Conservation (phyloP, 1,140 invertebrate species). For the Rhyzopertha dominica region DNA sequence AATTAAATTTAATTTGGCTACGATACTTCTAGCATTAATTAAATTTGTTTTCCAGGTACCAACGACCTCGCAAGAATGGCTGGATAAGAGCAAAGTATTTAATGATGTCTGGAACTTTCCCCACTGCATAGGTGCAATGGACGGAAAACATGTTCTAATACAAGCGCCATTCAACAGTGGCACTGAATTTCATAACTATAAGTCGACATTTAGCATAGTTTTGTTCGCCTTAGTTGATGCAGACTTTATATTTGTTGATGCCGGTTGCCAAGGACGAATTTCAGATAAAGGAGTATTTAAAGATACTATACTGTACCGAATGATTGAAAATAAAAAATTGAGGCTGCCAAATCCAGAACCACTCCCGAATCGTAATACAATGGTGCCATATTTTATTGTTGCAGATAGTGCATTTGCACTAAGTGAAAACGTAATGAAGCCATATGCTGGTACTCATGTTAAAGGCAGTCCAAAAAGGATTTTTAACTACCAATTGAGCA, state of each 20-base stretch:
- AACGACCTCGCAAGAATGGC: slow-evolving; percentile 29
- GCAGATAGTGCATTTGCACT: neutral
- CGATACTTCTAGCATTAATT: too few relatives aligned
- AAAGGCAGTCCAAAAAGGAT: too few relatives aligned
- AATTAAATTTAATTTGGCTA: too few relatives aligned
- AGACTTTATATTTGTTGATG: slow-evolving; percentile 40
- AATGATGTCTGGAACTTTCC: slow-evolving; percentile 13
- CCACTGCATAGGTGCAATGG: slow-evolving; percentile 24
- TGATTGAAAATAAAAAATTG: slow-evolving; percentile 27
- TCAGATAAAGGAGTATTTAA: slow-evolving; percentile 33
- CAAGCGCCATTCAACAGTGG: slow-evolving; percentile 22
- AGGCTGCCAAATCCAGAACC: slow-evolving; percentile 19
- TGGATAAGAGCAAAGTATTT: slow-evolving; percentile 23
- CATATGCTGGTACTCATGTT: too few relatives aligned
- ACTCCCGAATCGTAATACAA: neutral
- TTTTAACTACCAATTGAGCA: slow-evolving; percentile 7
- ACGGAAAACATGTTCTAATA: slow-evolving; percentile 33
- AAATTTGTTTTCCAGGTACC: slow-evolving; percentile 25
- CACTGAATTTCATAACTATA: slow-evolving; percentile 31
- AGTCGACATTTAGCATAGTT: slow-evolving; percentile 24
- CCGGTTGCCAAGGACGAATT: slow-evolving; percentile 38
- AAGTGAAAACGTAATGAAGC: too few relatives aligned
- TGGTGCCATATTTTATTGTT: slow-evolving; percentile 1
- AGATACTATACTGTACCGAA: slow-evolving; percentile 23
- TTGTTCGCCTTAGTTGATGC: slow-evolving; percentile 19